Evolutionary conservation across 2,888 invertebrate species (phyloP), one percentile per base, ranked within the genome.

Genomic region (Lasioglossum villosulum): DNA sequence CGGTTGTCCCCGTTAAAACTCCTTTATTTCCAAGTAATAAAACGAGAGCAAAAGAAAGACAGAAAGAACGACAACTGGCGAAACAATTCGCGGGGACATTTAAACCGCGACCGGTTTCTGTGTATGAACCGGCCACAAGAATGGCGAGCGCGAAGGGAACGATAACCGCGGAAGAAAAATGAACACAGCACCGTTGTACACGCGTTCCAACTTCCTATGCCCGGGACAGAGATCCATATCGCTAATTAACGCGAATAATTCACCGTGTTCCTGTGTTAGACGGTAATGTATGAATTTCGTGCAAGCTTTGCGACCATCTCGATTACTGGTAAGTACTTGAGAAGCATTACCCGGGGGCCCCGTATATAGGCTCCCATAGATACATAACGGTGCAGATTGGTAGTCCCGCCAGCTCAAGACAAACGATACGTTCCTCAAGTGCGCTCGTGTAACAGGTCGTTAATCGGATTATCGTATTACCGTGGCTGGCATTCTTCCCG

Each of bases 381-480:
- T 78, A 78, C 77, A 75, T 80, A 87, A 83, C 78, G 77, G 70
- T 78, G 81, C 73, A 52, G 72, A 73, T 77, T 75, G 80, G 82
- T 77, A 86, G 78, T 82, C 78, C 75, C 80, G 56, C 71, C 66
- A 66, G 80, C 74, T 70, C 66, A 75, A 81, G 79, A 88, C 84
- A 85, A 87, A 88, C 88, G 86, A 90, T 90, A 89, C 87, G 85
- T 75, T 90, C 76, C 87, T 83, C 85, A 84, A 90, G 80, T 83
- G 78, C 82, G 81, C 85, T 80, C 83, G 82, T 88, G 76, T 90
- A 90, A 90, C 88, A 90, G 87, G 84, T 89, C 86, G 86, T 90
- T 90, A 90, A 90, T 90, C 90, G 88, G 90, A 90, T 90, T 90
- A 90, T 86, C 84, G 88, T 86, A 89, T 90, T 90, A 90, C 80